Percentiles rank a stretch among this genome's conserved stretches.
Evolutionary conservation across 2,888 invertebrate species (phyloP).

Genomic region (Hypercompe scribonia): DNA sequence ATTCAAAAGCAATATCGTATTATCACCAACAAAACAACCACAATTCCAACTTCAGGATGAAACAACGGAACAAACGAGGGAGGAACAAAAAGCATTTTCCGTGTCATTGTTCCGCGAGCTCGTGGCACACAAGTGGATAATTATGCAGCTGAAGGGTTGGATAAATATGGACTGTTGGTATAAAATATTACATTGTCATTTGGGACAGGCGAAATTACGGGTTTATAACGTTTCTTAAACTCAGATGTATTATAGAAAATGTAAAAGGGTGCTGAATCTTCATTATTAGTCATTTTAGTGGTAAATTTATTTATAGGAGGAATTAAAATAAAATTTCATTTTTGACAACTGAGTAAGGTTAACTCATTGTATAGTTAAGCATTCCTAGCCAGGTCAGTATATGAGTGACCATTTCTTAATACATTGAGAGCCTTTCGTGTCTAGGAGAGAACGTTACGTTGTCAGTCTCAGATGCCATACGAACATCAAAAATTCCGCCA

Average conservation of each 20-base stretch:
- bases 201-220: background rate
- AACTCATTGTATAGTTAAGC: too few species aligned
- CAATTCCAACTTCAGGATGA: background rate
- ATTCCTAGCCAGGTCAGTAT: too few species aligned
- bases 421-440: too few species aligned
- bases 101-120: conserved; percentile 29
- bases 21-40: conserved; percentile 12
- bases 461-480: too few species aligned
- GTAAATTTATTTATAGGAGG: background rate
- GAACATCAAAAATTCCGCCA: too few species aligned
- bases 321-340: too few species aligned
- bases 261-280: background rate
- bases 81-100: conserved; percentile 33
- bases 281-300: too few species aligned
- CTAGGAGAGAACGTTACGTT: too few species aligned
- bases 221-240: background rate
- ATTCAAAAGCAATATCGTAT: background rate
- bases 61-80: conserved; percentile 25
- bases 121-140: conserved; percentile 41
- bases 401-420: too few species aligned
- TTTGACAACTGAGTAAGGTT: too few species aligned
- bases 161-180: conserved; percentile 10
- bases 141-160: conserved; percentile 26
- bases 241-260: background rate
- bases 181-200: conserved; percentile 8